Evolutionary conservation across 2,113 vertebrate genomes (phyloP), one percentile per base, ranked within the genome.

Genomic region (Nyctereutes procyonoides): DNA sequence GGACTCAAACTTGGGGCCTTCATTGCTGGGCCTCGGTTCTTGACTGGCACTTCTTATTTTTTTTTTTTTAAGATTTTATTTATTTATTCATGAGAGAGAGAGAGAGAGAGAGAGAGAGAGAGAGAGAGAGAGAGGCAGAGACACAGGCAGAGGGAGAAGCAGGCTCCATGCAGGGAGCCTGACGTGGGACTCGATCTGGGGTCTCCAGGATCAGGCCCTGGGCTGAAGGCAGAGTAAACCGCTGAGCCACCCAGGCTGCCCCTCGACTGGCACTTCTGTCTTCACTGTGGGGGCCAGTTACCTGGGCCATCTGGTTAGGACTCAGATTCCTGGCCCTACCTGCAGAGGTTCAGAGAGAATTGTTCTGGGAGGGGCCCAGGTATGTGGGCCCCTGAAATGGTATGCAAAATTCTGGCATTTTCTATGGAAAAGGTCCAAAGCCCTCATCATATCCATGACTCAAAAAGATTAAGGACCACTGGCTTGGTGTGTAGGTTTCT

Each of bases 281-380:
- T 17, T 48, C 1, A 60, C 20, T 0, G 22, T 0, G 13, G 56
- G 3, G 0, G 30, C 20, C 48, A 63, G 38, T 22, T 6, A 28
- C 28, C 55, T 16, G 74, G 73, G 77, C 28, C 43, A 6, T 11
- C 53, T 62, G 35, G 15, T 15, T 26, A 48, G 32, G 62, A 32
- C 22, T 92, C 67, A 69, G 16, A 43, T 20, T 62, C 58, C 81
- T 9, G n/a, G n/a, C 22, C 13, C 53, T 1, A 2, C 55, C 56
- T 19, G 12, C n/a, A 22, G 30, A 51, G 65, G 32, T 8, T 30
- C 26, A 0, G 84, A 58, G 16, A 63, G 13, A 5, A 32, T 1
- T 10, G 24, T 60, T 24, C 15, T 48, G 16, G 38, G 55, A n/a
- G 17, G 30, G 5, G 35, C n/a, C 48, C 16, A 2, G 0, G 24